Evolutionary conservation across 2,797 vertebrate genomes (phyloP).

Genomic region (Graptemys geographica): DNA sequence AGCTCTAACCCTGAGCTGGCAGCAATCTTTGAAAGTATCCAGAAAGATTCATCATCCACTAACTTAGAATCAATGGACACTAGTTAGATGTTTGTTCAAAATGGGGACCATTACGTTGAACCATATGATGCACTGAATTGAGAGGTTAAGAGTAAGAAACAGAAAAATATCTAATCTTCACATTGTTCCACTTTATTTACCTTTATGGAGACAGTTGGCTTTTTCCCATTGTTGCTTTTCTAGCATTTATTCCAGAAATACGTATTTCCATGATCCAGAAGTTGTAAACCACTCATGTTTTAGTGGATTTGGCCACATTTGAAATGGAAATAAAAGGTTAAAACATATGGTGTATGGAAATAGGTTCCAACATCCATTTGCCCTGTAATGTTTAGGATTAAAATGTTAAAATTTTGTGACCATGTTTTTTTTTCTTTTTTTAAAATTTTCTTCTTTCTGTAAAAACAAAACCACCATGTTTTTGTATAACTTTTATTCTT

Average conservation of each 20-base stretch:
- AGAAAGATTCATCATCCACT: conserved; percentile 97
- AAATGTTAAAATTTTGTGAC: conserved; percentile 85
- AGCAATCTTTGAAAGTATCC: conserved; percentile 99
- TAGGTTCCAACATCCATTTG: conserved; percentile 81
- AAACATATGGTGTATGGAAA: conserved; percentile 79
- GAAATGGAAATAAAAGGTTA: conserved; percentile 85
- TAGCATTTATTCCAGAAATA: conserved; percentile 87
- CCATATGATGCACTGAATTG: conserved; percentile 95
- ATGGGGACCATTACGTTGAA: conserved; percentile 87
- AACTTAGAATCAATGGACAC: conserved; percentile 99
- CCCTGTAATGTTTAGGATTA: conserved; percentile 87
- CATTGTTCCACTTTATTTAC: conserved; percentile 86
- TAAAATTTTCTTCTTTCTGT: conserved; percentile 78
- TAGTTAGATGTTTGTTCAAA: conserved; percentile 87
- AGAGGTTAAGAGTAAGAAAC: conserved; percentile 86
- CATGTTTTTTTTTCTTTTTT: conserved; percentile 81
- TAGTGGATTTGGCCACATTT: conserved; percentile 84
- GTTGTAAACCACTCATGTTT: conserved; percentile 83
- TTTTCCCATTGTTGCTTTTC: conserved; percentile 87
- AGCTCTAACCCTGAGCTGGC: conserved; percentile 98
- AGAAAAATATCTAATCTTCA: conserved; percentile 88
- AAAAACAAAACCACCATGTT: conserved; percentile 80
- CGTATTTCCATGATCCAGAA: conserved; percentile 83
- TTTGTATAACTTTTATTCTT: conserved; percentile 81
- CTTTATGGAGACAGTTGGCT: conserved; percentile 84